Evolutionary conservation across 92 coral and sea anemone genomes (phyloP), one percentile per base, ranked within the genome.

Genomic region (Desmophyllum pertusum): DNA sequence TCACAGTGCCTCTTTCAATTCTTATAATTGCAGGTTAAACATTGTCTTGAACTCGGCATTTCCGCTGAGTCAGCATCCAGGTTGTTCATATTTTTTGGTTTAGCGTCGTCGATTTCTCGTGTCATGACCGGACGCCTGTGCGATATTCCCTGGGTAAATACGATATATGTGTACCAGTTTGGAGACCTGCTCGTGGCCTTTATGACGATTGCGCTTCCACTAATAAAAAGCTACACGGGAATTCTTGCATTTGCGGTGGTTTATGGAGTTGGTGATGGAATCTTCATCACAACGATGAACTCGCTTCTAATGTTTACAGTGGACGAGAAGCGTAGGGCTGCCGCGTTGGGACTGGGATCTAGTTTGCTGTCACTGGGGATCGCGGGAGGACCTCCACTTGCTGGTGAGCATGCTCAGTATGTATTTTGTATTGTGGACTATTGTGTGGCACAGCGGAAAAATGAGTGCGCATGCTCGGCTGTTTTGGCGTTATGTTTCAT

Each of bases 31-130:
- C 73, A 92, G 95, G 88, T 89, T 38, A 92, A 92, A 36, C 76
- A 89, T 61, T 73, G 91, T 50, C 72, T 86, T 17, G 95, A 92
- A 53, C 65, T 86, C 17, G 95, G 91, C 13, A 67, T 90, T 33
- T 83, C 93, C 21, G 81, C 90, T 23, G 86, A 75, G 43, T 70
- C 86, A 51, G 90, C 95, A n/a, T 89, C 95, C 68, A 79, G 73
- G 55, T 70, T 77, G 35, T 77, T 77, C 15, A 61, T 77, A 11
- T 40, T 77, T 27, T 43, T n/a, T 18, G 81, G 70, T 17, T 57
- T 77, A 57, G 69, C 81, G 8, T 57, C 81, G 17, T 77, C 81
- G 25, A 36, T 52, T 52, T 31, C 66, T 10, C 81, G 81, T 7
- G 81, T 76, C 1, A 33, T 76, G 29, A 27, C 68, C 7, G 66